Evolutionary conservation across 2,888 invertebrate species (phyloP).

Genomic region (Erebia ligea): DNA sequence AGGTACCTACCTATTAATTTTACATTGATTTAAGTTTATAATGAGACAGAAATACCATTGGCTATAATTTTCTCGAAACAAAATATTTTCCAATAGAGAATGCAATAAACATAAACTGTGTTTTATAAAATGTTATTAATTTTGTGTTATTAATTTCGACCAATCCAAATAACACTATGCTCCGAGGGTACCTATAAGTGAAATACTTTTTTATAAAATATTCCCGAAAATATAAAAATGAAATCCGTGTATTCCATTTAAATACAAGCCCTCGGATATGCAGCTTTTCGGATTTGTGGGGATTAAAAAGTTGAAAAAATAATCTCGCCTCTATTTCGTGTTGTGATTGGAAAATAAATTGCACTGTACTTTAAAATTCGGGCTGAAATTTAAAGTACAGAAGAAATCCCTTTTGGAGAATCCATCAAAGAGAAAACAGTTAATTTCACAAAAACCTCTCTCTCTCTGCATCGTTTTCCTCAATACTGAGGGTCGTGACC

Average conservation of each 20-base stretch:
- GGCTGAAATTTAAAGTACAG: constrained; percentile 19
- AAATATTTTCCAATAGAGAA: too few species aligned
- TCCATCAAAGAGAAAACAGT: neutral
- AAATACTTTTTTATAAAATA: neutral
- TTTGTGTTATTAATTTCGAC: too few species aligned
- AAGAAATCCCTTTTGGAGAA: constrained; percentile 6
- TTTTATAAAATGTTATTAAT: too few species aligned
- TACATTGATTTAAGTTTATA: too few species aligned
- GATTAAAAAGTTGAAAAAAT: constrained; percentile 39
- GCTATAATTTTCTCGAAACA: too few species aligned
- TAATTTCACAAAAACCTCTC: neutral
- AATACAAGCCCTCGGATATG: constrained; percentile 34
- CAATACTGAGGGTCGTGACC: too few species aligned
- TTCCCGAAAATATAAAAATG: neutral
- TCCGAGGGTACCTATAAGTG: too few species aligned
- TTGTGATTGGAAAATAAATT: constrained; percentile 47
- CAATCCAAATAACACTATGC: too few species aligned
- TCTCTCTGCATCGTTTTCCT: too few species aligned
- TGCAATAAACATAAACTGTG: too few species aligned
- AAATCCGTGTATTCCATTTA: constrained; percentile 15
- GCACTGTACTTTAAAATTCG: constrained; percentile 38
- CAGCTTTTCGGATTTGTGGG: constrained; percentile 37
- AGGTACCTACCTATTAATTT: too few species aligned
- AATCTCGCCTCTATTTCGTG: constrained; percentile 32
- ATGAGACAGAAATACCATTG: too few species aligned